Percentiles rank a stretch among this genome's conserved stretches.
Conservation (phyloP, 1,140 invertebrate genomes). For the Parapsyche elsis region DNA sequence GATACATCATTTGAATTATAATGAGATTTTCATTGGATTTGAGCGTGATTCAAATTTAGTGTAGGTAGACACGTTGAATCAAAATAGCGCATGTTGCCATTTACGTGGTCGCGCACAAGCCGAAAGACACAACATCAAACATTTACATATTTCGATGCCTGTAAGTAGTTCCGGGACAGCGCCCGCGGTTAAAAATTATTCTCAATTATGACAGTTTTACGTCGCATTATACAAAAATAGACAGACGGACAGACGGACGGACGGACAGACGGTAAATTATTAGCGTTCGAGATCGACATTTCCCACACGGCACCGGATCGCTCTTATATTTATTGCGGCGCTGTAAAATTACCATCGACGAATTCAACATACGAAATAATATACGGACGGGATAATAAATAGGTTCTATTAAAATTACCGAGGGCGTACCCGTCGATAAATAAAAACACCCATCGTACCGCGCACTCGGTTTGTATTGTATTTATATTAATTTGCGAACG, state of each 20-base stretch:
- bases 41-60: too few species aligned
- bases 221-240: background rate
- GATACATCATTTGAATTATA: too few species aligned
- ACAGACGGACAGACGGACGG: background rate
- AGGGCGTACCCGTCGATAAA: background rate
- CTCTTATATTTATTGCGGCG: background rate
- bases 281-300: background rate
- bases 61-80: background rate
- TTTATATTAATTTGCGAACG: too few species aligned
- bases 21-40: too few species aligned
- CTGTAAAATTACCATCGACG: constrained; percentile 7
- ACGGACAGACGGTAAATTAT: background rate
- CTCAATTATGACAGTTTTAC: background rate
- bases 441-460: too few species aligned
- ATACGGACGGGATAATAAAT: background rate
- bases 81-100: background rate
- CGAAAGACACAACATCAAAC: background rate
- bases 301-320: background rate
- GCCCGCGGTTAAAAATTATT: too few species aligned
- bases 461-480: too few species aligned
- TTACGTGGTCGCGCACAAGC: background rate
- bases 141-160: too few species aligned
- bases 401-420: constrained; percentile 1
- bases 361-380: constrained; percentile 1
- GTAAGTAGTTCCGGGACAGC: too few species aligned